Base-by-base conservation (phyloP, 2,113 vertebrate genomes). In the rabbit (Oryctolagus cuniculus) region DNA sequence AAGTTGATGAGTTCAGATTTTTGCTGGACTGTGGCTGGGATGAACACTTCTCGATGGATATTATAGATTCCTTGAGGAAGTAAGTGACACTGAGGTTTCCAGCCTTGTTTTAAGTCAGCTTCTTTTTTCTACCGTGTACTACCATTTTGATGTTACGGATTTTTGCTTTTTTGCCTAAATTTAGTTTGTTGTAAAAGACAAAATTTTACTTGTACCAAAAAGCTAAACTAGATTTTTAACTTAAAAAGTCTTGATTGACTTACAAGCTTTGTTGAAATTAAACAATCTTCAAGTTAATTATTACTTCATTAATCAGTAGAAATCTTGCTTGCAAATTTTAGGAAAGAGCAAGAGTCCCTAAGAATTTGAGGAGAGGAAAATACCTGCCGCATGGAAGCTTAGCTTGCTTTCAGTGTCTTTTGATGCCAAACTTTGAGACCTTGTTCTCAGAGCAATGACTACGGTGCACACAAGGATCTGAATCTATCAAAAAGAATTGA, bases 11-110 rank as follows among this genome's bases (percentile, higher is more conserved):
- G 93, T 99, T 99, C 92, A 99, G 99, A 61, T 99, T 99, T 98
- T 98, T 99, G 36, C 95, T 99, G 95, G 99, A 99, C 97, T 99
- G 99, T 96, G 99, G 99, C 93, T 99, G 99, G 99, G 99, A 99
- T 97, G 99, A 99, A 94, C 99, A 99, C 97, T 99, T 99, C 97
- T 99, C 99, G 25, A 98, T 99, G 99, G 99, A 99, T 89, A 99
- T 99, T 88, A 99, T 99, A 78, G 99, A 99, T 97, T 99, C 99
- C 12, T 98, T 99, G 96, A 99, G 99, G 97, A 99, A 99, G 99
- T 99, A 98, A 98, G 98, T 98, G 88, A 69, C 10, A 78, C 44
- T 86, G 66, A 4, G 0, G 17, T 27, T 58, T 95, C 58, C 7
- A 87, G 72, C 55, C 25, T 80, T 82, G 53, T 29, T 38, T 67